phyloP scores from a whole-genome alignment of 35 echinoderm and acorn worm genomes.

The Patiria miniata region DNA sequence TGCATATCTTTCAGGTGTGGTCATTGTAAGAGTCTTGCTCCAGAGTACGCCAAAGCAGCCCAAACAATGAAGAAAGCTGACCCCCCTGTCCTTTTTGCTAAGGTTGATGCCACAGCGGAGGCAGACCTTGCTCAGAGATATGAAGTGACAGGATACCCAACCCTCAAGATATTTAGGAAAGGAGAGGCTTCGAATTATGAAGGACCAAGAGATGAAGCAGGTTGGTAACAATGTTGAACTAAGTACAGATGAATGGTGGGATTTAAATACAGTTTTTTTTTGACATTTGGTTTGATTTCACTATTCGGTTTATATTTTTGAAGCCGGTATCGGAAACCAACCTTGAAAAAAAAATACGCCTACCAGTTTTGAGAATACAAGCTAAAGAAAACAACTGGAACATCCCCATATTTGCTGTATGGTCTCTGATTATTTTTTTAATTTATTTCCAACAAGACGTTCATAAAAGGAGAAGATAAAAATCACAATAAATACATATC shows the following conservation, averaged over 20 bases:
- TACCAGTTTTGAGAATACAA: too few relatives aligned
- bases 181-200: slow-evolving; percentile 77
- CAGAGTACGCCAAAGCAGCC: slow-evolving; percentile 89
- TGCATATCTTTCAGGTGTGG: slow-evolving; percentile 77
- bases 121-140: slow-evolving; percentile 46
- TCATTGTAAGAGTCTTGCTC: slow-evolving; percentile 95
- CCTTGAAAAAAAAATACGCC: slow-evolving; percentile 15
- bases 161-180: slow-evolving; percentile 92
- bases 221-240: slow-evolving; percentile 24
- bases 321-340: slow-evolving; percentile 13
- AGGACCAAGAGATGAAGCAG: slow-evolving; percentile 86
- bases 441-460: too few relatives aligned
- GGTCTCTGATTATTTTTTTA: too few relatives aligned
- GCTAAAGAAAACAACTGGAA: too few relatives aligned
- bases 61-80: slow-evolving; percentile 70
- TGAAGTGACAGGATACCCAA: slow-evolving; percentile 86
- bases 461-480: too few relatives aligned
- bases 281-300: background rate
- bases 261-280: background rate
- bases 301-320: slow-evolving; percentile 12
- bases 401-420: too few relatives aligned
- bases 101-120: slow-evolving; percentile 83
- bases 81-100: slow-evolving; percentile 82
- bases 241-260: background rate
- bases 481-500: too few relatives aligned